Base-by-base conservation (phyloP, 2,113 vertebrate genomes). In the Sylvicapra grimmia region DNA sequence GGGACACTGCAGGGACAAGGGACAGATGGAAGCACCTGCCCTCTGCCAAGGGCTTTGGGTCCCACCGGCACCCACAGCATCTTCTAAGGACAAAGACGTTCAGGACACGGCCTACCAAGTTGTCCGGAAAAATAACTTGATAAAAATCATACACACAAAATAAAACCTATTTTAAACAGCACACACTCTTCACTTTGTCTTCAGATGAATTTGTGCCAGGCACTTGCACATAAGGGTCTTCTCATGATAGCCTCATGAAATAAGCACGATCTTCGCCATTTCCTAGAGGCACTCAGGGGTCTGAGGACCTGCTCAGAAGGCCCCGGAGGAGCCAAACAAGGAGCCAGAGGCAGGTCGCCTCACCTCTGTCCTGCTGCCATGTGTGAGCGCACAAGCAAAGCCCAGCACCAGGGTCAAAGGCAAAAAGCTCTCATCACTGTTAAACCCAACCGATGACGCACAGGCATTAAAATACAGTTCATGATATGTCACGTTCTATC, bases 281-380 rank as follows among this genome's bases (percentile, higher is more conserved):
- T 91, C 49, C 82, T 5, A 56, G 47, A 44, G 4, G 59, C 56
- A 27, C 21, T 3, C 5, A 1, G 31, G 21, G 4, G 33, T 7
- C 4, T 5, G 25, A 59, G 14, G 4, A 51, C 19, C 36, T 27
- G 19, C 53, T 80, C 31, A n/a, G 51, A 4, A 15, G 31, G 14
- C 11, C 31, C 11, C 1, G 0, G 23, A 65, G 68, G 8, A 8
- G 6, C 5, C 9, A 23, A 2, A 15, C 9, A 1, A 54, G 40
- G n/a, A 53, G 49, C 2, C 44, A 36, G 31, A 18, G 14, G 40
- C 51, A 27, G 51, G 49, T 11, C 13, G 16, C 21, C 72, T 56
- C 2, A 0, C 23, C 6, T 6, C 9, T 7, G 0, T 1, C 51
- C 12, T 8, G 33, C 56, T 1, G 1, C 51, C 14, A 0, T 0